Evolutionary conservation across 2,113 vertebrate species (phyloP), one percentile per base, ranked within the genome.

Genomic region (Entosphenus tridentatus): DNA sequence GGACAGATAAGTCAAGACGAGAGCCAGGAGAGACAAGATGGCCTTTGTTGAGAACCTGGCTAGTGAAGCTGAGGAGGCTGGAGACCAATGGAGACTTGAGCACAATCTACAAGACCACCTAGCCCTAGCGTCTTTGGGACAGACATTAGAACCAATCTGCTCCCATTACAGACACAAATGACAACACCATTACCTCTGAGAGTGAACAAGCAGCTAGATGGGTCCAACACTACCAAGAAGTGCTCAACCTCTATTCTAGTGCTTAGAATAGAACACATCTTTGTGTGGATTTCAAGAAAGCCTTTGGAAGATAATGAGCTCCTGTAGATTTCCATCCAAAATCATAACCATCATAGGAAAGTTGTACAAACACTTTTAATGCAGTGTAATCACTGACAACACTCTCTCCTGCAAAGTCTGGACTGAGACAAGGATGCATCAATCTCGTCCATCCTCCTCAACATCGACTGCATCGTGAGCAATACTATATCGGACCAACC

Each of bases 41-140:
- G 8, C 21, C 58, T 17, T 62, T 9, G n/a, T 65, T n/a, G 62
- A 65, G 62, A 21, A 65, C n/a, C 21, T 11, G 21, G 62, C 62
- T 11, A 65, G 9, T n/a, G 62, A 65, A 65, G 62, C 62, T 65
- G 62, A 65, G 21, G n/a, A 65, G n/a, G 62, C 62, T 65, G 62
- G 8, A 65, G 39, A 65, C 21, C 62, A 9, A 16, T 9, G 62
- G 62, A 9, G 58, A 62, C 13, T 14, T 62, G 58, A 62, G 58
- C 16, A 13, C 58, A 14, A 7, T 17, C 58, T 62, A 62, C 16
- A 8, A 8, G 58, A 62, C 16, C 58, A 62, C 58, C 58, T 6
- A 62, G 58, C 16, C 58, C 58, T 6, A 62, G 58, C 16, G 58
- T 13, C 58, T 62, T 17, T 62, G 58, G 13, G 58, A 17, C 16